A percentile compares a stretch with the other conserved stretches of the same genome.
These are phyloP conservation scores for Drosophila oshimai DNA, from an alignment of 1,140 invertebrate genomes.

Conservation along the genomic window DNA sequence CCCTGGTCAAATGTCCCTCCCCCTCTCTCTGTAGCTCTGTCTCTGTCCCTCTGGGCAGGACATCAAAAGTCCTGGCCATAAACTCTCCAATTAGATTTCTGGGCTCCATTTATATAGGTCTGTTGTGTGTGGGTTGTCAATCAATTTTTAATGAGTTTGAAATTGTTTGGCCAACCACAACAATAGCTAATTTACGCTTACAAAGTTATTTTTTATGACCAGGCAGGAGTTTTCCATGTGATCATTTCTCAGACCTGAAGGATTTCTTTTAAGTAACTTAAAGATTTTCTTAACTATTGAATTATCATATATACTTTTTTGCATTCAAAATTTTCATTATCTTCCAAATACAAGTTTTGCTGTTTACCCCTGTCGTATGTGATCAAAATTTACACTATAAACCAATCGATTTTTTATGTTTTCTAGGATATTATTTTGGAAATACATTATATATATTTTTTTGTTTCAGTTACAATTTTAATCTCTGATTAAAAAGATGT, in stretches of 20 bases:
- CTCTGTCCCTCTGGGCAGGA: slow-evolving; percentile 29
- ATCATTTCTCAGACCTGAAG: not conserved
- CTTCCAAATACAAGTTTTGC: too few relatives aligned
- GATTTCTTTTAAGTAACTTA: not conserved
- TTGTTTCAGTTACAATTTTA: too few relatives aligned
- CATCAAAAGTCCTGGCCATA: slow-evolving; percentile 71
- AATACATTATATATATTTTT: too few relatives aligned
- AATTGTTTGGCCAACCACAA: slow-evolving; percentile 57
- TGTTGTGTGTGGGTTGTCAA: slow-evolving; percentile 42
- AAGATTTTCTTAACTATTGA: not conserved
- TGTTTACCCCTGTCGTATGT: too few relatives aligned
- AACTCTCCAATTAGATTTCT: slow-evolving; percentile 77
- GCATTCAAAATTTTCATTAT: too few relatives aligned
- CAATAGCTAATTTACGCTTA: slow-evolving; percentile 43
- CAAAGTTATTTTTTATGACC: slow-evolving; percentile 5
- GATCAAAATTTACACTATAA: too few relatives aligned
- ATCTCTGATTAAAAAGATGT: too few relatives aligned
- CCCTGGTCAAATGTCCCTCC: slow-evolving; percentile 15
- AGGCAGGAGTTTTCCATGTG: not conserved
- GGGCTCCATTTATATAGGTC: slow-evolving; percentile 37
- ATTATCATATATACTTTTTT: not conserved
- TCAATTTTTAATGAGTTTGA: slow-evolving; percentile 81
- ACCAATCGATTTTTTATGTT: too few relatives aligned
- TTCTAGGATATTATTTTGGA: too few relatives aligned
- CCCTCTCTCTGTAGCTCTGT: not conserved